Evolutionary conservation across 2,113 vertebrate genomes (phyloP).

Genomic region (Alexandromys fortis): DNA sequence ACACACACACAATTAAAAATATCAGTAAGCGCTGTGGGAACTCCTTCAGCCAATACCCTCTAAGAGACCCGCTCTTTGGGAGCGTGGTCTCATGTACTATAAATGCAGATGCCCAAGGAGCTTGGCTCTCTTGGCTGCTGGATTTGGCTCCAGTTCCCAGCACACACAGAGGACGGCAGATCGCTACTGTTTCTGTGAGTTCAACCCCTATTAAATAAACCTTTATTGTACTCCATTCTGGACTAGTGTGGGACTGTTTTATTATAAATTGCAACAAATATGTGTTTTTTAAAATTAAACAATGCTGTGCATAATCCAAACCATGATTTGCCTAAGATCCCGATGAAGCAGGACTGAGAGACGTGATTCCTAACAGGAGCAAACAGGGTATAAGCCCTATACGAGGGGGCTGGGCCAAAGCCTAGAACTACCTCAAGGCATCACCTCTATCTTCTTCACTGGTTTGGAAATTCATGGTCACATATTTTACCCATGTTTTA

Average conservation of each 20-base stretch:
- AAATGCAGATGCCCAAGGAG: too few relatives aligned
- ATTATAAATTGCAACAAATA: not conserved
- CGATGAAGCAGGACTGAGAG: constrained; percentile 13
- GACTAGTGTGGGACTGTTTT: too few relatives aligned
- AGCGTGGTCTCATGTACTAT: too few relatives aligned
- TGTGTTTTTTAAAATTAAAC: not conserved
- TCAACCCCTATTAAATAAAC: too few relatives aligned
- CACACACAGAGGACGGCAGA: too few relatives aligned
- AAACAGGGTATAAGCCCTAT: constrained; percentile 15
- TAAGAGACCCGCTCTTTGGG: too few relatives aligned
- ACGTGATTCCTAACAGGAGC: constrained; percentile 37
- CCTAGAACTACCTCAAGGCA: constrained; percentile 56
- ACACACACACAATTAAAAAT: not conserved
- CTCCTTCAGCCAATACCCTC: too few relatives aligned
- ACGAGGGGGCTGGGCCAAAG: not conserved
- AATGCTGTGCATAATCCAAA: constrained; percentile 23
- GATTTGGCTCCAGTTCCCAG: too few relatives aligned
- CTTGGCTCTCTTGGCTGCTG: too few relatives aligned
- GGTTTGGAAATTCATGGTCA: constrained; percentile 61
- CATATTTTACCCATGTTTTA: constrained; percentile 58
- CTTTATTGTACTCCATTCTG: too few relatives aligned
- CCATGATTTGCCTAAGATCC: constrained; percentile 29
- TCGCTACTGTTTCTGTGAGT: too few relatives aligned
- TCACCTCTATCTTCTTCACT: constrained; percentile 5
- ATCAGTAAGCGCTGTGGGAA: not conserved